Conservation (phyloP, 2,888 invertebrate genomes). For the Byasa hedistus region DNA sequence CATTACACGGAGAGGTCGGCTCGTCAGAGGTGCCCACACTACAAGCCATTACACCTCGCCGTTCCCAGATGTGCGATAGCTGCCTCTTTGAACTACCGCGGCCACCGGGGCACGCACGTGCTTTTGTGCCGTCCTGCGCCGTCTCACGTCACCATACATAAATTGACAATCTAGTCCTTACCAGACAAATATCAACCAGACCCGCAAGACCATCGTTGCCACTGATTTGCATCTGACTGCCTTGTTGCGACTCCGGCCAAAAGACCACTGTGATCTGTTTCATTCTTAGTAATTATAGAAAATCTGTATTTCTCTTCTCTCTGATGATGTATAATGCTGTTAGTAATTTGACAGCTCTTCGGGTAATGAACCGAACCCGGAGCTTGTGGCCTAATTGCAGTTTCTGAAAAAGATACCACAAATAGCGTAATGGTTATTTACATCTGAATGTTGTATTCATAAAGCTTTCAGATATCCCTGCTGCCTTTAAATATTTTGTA, state of each 20-base stretch:
- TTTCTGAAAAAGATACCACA: too few species aligned
- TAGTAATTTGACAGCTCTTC: too few species aligned
- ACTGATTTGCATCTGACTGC: constrained; percentile 44
- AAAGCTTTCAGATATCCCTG: too few species aligned
- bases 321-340: too few species aligned
- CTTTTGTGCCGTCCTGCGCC: constrained; percentile 63
- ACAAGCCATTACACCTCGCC: constrained; percentile 70
- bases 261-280: too few species aligned
- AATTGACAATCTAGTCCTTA: constrained; percentile 66
- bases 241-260: constrained; percentile 34
- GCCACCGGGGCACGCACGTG: constrained; percentile 71
- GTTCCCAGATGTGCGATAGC: constrained; percentile 50
- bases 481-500: too few species aligned
- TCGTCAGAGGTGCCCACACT: constrained; percentile 70
- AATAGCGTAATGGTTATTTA: too few species aligned
- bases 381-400: too few species aligned
- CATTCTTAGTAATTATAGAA: too few species aligned
- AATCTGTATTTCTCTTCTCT: too few species aligned
- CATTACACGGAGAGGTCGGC: constrained; percentile 63
- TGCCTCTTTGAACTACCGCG: constrained; percentile 60
- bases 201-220: constrained; percentile 41
- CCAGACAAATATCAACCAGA: constrained; percentile 42
- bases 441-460: too few species aligned
- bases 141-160: constrained; percentile 68
- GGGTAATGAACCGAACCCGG: too few species aligned